phyloP scores from a whole-genome alignment of 2,888 invertebrate genomes.

The Rhagonycha lutea region DNA sequence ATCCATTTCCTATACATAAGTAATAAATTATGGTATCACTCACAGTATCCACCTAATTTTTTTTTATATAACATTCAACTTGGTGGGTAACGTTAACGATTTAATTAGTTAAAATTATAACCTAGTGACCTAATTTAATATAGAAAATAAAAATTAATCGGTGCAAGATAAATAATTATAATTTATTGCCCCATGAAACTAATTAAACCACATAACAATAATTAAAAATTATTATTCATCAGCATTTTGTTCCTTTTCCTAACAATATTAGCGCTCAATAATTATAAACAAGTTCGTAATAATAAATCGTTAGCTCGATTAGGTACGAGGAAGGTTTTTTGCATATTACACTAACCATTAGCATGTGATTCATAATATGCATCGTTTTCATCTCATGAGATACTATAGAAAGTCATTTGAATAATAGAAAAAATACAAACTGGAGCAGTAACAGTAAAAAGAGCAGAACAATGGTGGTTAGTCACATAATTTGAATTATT shows the following conservation, averaged over 20 bases:
- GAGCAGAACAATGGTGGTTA: background rate
- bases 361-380: background rate
- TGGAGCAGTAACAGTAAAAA: slow-evolving; percentile 2
- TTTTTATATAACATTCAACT: background rate
- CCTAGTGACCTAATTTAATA: background rate
- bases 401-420: background rate
- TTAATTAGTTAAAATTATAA: background rate
- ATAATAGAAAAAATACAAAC: background rate
- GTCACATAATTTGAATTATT: background rate
- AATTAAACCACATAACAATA: background rate
- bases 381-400: background rate
- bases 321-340: background rate
- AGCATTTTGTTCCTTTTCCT: background rate
- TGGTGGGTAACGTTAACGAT: background rate
- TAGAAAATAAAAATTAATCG: background rate
- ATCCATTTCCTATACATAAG: background rate
- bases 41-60: background rate
- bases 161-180: background rate
- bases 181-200: background rate
- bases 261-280: background rate
- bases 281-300: background rate
- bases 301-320: background rate
- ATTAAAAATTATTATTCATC: background rate
- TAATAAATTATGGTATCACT: background rate
- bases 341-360: background rate